A percentile compares a stretch with the other conserved stretches of the same genome.
Evolutionary conservation across 2,888 invertebrate species (phyloP).

Genomic region (Nineta flava): DNA sequence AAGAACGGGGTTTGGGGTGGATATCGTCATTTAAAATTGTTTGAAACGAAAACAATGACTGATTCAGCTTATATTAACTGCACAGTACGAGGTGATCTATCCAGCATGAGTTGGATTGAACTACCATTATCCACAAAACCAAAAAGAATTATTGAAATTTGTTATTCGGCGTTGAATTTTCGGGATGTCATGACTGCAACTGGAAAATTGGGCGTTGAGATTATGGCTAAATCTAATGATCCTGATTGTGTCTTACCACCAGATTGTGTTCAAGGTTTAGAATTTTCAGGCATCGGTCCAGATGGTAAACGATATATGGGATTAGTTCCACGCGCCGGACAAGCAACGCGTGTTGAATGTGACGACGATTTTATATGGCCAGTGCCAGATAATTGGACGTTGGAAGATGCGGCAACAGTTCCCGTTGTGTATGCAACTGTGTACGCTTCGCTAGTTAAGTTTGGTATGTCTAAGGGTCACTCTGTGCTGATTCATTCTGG

Average conservation of each 20-base stretch:
- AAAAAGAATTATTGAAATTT: constrained; percentile 45
- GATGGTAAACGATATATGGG: constrained; percentile 49
- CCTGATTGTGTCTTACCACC: constrained; percentile 44
- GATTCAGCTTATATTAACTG: constrained; percentile 64
- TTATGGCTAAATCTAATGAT: constrained; percentile 31
- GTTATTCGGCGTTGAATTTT: constrained; percentile 78
- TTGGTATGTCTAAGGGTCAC: no score
- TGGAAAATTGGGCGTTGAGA: constrained; percentile 73
- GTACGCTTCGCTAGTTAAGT: no score
- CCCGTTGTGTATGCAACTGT: no score
- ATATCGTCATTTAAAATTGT: constrained; percentile 14
- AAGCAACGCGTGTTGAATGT: constrained; percentile 42
- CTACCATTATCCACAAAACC: constrained; percentile 29
- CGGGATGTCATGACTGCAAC: constrained; percentile 89
- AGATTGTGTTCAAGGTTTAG: constrained; percentile 51
- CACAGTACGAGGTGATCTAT: constrained; percentile 63
- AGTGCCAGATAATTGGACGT: no score
- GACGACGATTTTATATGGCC: constrained; percentile 33
- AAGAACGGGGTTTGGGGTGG: constrained; percentile 37
- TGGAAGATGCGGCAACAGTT: no score
- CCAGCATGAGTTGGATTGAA: constrained; percentile 67
- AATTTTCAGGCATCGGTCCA: constrained; percentile 41
- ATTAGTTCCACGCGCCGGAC: constrained; percentile 36
- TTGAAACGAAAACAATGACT: constrained; percentile 20
- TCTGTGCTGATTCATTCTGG: no score